Conservation (phyloP, 1,140 invertebrate species). For the Chironomus tepperi region DNA sequence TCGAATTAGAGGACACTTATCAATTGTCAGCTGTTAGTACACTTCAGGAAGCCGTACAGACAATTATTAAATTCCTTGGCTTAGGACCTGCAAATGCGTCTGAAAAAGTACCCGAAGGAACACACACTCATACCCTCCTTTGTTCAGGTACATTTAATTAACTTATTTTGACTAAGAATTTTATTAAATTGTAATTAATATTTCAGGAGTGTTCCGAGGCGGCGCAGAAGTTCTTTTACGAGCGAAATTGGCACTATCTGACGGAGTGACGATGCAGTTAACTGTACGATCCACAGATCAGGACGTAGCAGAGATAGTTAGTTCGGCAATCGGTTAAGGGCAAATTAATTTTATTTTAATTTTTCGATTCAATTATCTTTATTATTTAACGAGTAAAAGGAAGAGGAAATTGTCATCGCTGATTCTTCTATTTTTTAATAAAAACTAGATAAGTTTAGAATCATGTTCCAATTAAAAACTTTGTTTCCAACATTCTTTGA, state of each 20-base stretch:
- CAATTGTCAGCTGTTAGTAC: conserved; percentile 70
- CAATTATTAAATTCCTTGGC: conserved; percentile 79
- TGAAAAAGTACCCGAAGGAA: conserved; percentile 76
- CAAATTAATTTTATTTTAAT: conserved; percentile 16
- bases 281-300: conserved; percentile 54
- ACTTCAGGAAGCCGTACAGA: conserved; percentile 80
- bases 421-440: background rate
- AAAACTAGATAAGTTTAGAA: background rate
- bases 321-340: conserved; percentile 71
- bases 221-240: conserved; percentile 81
- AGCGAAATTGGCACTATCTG: conserved; percentile 69
- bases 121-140: conserved; percentile 70
- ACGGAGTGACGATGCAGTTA: conserved; percentile 66
- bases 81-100: conserved; percentile 78
- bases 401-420: background rate
- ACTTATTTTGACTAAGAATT: background rate
- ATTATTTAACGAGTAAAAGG: background rate
- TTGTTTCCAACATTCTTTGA: background rate
- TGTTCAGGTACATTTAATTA: conserved; percentile 53
- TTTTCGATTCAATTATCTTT: background rate
- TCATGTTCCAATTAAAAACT: background rate
- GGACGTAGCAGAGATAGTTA: conserved; percentile 73
- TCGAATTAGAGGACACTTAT: conserved; percentile 85
- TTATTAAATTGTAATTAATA: conserved; percentile 17
- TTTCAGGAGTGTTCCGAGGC: conserved; percentile 72